These are phyloP conservation scores for Craniophora ligustri DNA, from an alignment of 2,888 invertebrate genomes.

Conservation along the genomic window DNA sequence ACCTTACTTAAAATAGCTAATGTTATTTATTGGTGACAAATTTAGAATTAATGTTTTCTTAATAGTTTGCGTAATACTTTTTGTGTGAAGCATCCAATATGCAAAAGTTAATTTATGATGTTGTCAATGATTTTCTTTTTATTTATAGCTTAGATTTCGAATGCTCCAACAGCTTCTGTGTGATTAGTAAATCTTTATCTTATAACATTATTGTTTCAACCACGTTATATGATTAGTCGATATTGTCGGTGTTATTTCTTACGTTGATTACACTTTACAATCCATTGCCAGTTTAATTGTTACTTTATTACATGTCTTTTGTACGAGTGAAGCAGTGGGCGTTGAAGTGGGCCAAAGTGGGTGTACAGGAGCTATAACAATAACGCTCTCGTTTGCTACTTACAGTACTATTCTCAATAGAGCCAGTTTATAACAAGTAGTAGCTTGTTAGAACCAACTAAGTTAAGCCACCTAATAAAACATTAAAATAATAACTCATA, in stretches of 20 bases:
- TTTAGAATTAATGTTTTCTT: background rate
- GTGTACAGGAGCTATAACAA: conserved; percentile 33
- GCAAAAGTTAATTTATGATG: background rate
- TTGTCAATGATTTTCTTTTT: too few species aligned
- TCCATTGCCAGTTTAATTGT: conserved; percentile 37
- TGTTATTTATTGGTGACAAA: conserved; percentile 20
- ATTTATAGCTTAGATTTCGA: too few species aligned
- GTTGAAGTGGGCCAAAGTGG: conserved; percentile 33
- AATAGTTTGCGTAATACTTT: background rate
- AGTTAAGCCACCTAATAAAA: conserved; percentile 10
- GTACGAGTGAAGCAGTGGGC: conserved; percentile 25
- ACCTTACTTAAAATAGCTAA: conserved; percentile 5
- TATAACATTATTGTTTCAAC: too few species aligned
- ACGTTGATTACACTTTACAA: background rate
- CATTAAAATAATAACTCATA: conserved; percentile 22
- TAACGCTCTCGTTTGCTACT: conserved; percentile 29
- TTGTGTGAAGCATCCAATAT: background rate
- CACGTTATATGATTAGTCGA: too few species aligned
- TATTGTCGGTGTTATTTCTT: background rate
- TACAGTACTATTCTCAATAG: conserved; percentile 21
- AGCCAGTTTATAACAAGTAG: conserved; percentile 18
- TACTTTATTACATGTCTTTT: conserved; percentile 27
- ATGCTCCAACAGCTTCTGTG: too few species aligned
- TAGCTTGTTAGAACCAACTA: conserved; percentile 19
- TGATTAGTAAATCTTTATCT: too few species aligned